These are phyloP conservation scores for Laothoe populi DNA, from an alignment of 2,888 invertebrate species.

Conservation along the genomic window DNA sequence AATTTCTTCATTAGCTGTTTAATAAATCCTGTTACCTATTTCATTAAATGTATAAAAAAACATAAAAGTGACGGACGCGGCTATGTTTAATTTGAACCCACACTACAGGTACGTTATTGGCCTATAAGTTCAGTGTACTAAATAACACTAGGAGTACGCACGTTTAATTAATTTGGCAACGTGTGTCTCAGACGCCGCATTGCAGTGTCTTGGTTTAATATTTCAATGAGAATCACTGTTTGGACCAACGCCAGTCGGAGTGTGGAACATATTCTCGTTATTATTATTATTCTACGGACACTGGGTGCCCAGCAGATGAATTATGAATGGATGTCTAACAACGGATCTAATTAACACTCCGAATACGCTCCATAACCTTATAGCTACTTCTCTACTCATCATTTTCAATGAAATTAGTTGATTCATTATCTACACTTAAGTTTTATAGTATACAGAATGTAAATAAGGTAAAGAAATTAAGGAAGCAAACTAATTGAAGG, in stretches of 20 bases:
- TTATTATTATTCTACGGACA: slow-evolving; percentile 28
- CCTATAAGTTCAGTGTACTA: neutral
- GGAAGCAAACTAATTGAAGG: no score
- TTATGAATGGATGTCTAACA: slow-evolving; percentile 7
- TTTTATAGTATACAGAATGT: no score
- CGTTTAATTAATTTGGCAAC: slow-evolving; percentile 59
- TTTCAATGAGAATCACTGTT: slow-evolving; percentile 80
- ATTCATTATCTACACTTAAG: no score
- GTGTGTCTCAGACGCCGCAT: slow-evolving; percentile 69
- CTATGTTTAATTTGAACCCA: no score
- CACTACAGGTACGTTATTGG: no score
- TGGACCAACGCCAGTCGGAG: slow-evolving; percentile 73
- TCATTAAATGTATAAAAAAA: no score
- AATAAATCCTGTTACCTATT: no score
- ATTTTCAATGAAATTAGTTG: neutral
- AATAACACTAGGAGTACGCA: slow-evolving; percentile 8
- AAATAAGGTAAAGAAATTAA: no score
- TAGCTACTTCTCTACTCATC: neutral
- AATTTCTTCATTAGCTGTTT: no score
- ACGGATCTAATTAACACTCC: neutral
- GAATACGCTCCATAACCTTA: neutral
- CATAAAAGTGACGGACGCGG: no score
- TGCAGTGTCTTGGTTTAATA: slow-evolving; percentile 82
- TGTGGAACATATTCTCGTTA: slow-evolving; percentile 42
- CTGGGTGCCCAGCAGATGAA: neutral